Conservation (phyloP, 1,140 invertebrate species). For the Coenobita brevimanus region DNA sequence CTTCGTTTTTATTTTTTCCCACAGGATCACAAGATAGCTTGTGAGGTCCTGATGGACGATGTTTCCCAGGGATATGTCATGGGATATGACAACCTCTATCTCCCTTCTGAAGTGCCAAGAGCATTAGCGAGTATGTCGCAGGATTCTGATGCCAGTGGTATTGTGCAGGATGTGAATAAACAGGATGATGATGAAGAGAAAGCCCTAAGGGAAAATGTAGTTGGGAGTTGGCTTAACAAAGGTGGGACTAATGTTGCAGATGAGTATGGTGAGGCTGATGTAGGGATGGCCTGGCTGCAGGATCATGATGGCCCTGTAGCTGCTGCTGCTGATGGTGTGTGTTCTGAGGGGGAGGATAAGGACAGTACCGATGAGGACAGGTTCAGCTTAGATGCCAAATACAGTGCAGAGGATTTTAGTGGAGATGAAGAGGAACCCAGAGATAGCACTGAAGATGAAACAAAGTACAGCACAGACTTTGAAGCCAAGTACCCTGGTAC, state of each 20-base stretch:
- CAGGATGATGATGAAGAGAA: slow-evolving; percentile 5
- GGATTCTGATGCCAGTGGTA: not conserved
- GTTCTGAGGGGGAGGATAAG: not conserved
- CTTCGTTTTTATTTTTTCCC: not conserved
- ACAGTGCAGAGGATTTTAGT: slow-evolving; percentile 1
- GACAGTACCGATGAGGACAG: not conserved
- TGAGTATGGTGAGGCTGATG: not conserved
- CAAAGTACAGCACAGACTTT: not conserved
- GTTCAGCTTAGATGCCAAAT: no score
- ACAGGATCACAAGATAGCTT: slow-evolving; percentile 6
- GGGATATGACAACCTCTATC: slow-evolving; percentile 21
- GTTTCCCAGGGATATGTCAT: slow-evolving; percentile 23
- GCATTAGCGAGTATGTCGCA: slow-evolving; percentile 23
- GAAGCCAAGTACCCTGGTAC: slow-evolving; percentile 6
- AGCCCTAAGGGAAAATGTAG: not conserved
- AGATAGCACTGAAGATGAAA: slow-evolving; percentile 16
- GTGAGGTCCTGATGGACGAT: slow-evolving; percentile 32
- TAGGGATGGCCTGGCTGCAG: not conserved
- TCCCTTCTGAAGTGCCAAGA: slow-evolving; percentile 27
- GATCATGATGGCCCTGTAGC: not conserved
- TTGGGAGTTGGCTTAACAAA: slow-evolving; percentile 2
- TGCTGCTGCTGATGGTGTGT: no score
- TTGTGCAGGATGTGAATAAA: not conserved
- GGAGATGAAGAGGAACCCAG: slow-evolving; percentile 14
- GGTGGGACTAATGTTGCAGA: not conserved